A percentile compares a stretch with the other conserved stretches of the same genome.
phyloP scores from a whole-genome alignment of 1,140 invertebrate species.

The Leptinotarsa lineolata region DNA sequence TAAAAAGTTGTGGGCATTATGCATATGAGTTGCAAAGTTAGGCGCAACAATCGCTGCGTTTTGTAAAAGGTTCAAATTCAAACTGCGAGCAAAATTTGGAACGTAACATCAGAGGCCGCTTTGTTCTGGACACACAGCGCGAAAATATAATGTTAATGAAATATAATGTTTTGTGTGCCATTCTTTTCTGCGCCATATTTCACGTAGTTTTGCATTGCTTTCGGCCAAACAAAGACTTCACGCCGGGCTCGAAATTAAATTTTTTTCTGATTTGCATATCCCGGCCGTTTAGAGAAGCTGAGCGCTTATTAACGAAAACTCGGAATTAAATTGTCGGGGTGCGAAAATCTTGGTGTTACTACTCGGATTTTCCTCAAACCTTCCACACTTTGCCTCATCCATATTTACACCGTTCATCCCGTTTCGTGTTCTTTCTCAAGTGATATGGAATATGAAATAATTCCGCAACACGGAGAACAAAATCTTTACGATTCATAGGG shows the following conservation, averaged over 20 bases:
- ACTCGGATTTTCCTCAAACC: too few species aligned
- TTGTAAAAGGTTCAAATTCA: conserved; percentile 18
- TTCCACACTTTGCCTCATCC: too few species aligned
- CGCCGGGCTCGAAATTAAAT: not conserved
- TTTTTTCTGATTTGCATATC: conserved; percentile 5
- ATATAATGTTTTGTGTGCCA: not conserved
- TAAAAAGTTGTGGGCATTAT: not conserved
- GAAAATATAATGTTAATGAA: not conserved
- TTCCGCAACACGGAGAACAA: too few species aligned
- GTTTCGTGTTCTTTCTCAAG: too few species aligned
- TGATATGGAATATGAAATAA: too few species aligned
- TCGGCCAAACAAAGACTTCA: not conserved
- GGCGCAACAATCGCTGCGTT: conserved; percentile 24
- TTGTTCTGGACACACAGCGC: not conserved
- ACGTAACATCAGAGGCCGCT: not conserved
- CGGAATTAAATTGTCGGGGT: not conserved
- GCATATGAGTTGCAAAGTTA: conserved; percentile 25
- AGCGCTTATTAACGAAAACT: conserved; percentile 6
- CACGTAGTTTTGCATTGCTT: not conserved
- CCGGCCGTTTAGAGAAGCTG: not conserved
- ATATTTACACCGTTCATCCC: too few species aligned
- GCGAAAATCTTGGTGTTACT: not conserved
- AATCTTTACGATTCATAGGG: too few species aligned
- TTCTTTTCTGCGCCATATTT: not conserved
- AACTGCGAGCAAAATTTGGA: not conserved